phyloP scores from a whole-genome alignment of 2,113 vertebrate species.

The Neolamprologus sp. region DNA sequence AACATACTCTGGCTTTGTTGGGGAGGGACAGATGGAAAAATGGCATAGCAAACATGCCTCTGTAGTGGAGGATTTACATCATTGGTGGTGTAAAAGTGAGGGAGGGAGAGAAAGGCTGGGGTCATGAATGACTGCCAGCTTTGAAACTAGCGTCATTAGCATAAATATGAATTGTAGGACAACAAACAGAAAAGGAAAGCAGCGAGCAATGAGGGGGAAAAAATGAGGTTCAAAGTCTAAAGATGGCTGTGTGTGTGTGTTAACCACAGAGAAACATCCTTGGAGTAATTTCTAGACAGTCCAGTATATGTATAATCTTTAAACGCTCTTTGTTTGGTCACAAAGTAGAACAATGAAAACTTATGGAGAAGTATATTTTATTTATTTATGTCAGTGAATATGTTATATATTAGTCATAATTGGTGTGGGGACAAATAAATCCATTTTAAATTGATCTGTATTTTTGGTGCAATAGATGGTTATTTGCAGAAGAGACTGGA shows the following conservation, averaged over 20 bases:
- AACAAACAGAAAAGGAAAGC: not conserved
- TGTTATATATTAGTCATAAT: not conserved
- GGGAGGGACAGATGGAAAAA: not conserved
- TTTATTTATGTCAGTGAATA: not conserved
- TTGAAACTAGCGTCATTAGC: not conserved
- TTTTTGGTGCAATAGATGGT: not conserved
- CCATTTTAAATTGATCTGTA: not conserved
- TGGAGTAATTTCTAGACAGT: not conserved
- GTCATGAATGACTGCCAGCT: not conserved
- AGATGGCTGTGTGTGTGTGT: not conserved
- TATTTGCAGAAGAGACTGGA: not conserved
- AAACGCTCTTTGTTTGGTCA: not conserved
- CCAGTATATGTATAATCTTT: not conserved
- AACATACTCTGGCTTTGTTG: not conserved
- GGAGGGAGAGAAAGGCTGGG: not conserved
- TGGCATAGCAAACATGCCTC: not conserved
- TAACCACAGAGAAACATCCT: not conserved
- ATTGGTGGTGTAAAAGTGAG: not conserved
- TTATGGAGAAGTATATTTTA: not conserved
- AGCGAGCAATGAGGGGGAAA: not conserved
- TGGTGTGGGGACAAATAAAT: not conserved
- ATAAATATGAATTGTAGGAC: not conserved
- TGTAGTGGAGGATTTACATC: not conserved
- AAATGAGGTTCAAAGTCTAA: not conserved
- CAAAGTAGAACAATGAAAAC: not conserved